Percentiles rank a stretch among this genome's conserved stretches.
Evolutionary conservation across 2,888 invertebrate species (phyloP).

Genomic region (Spodoptera littoralis): DNA sequence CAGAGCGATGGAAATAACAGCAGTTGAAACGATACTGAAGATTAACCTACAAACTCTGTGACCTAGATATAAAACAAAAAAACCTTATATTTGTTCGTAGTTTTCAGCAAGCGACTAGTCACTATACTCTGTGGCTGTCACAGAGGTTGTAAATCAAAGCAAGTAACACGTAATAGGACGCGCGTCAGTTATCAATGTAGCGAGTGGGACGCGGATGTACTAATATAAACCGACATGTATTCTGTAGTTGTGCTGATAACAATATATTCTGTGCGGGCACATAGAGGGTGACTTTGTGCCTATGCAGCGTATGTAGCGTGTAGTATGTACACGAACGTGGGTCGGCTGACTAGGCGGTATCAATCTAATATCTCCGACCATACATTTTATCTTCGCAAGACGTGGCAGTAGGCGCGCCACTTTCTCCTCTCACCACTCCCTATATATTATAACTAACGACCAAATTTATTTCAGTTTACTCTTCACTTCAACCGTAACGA

Average conservation of each 20-base stretch:
- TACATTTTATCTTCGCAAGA: slow-evolving; percentile 56
- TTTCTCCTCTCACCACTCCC: slow-evolving; percentile 29
- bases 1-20: slow-evolving; percentile 14
- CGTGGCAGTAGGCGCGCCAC: slow-evolving; percentile 27
- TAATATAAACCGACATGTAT: slow-evolving; percentile 17
- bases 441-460: slow-evolving; percentile 38
- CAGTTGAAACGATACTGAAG: slow-evolving; percentile 22
- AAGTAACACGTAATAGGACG: slow-evolving; percentile 10
- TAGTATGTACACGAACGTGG: slow-evolving; percentile 47
- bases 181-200: slow-evolving; percentile 35
- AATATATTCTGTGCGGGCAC: slow-evolving; percentile 49
- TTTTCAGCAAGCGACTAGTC: slow-evolving; percentile 17
- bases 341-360: slow-evolving; percentile 57
- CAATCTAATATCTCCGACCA: slow-evolving; percentile 61
- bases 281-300: slow-evolving; percentile 39
- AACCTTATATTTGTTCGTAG: slow-evolving; percentile 15
- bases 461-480: slow-evolving; percentile 46
- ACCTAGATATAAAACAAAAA: slow-evolving; percentile 31
- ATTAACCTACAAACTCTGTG: slow-evolving; percentile 37
- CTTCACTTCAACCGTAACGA: slow-evolving; percentile 13
- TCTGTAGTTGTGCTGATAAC: slow-evolving; percentile 43
- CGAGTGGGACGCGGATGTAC: slow-evolving; percentile 7
- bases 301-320: slow-evolving; percentile 31
- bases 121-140: slow-evolving; percentile 6
- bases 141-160: slow-evolving; percentile 21